These are phyloP conservation scores for Drosophila nigricruria DNA, from an alignment of 2,888 invertebrate genomes.

Conservation along the genomic window DNA sequence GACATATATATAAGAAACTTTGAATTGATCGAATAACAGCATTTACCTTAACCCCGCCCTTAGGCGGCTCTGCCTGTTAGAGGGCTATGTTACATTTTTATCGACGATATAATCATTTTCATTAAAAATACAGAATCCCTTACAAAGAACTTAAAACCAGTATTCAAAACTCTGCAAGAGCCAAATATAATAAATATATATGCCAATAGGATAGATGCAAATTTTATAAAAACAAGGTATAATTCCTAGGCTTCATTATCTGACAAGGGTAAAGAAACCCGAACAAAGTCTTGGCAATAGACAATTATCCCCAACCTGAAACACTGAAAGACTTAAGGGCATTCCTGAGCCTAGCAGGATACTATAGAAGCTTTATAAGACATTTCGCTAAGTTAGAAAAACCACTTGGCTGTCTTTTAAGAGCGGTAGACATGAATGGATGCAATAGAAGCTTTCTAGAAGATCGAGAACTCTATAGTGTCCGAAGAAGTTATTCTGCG, in stretches of 20 bases:
- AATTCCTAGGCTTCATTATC: background rate
- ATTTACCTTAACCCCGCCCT: no score
- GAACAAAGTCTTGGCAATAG: background rate
- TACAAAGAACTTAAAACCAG: no score
- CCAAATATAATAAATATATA: no score
- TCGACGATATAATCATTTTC: no score
- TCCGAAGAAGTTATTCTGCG: background rate
- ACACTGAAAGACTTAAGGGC: background rate
- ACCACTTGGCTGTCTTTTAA: background rate
- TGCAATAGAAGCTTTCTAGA: background rate
- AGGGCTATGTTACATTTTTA: no score
- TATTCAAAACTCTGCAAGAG: background rate
- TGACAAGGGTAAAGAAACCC: background rate
- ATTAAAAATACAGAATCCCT: no score
- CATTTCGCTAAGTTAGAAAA: background rate
- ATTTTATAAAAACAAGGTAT: background rate
- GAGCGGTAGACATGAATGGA: background rate
- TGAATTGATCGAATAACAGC: no score
- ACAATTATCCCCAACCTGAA: background rate
- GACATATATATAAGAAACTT: no score
- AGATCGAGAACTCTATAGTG: background rate
- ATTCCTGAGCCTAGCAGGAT: background rate
- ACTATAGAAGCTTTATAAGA: background rate
- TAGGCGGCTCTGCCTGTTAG: no score
- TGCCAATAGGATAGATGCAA: background rate